Evolutionary conservation across 2,797 vertebrate species (phyloP).

Genomic region (Chaenodraco wilsoni): DNA sequence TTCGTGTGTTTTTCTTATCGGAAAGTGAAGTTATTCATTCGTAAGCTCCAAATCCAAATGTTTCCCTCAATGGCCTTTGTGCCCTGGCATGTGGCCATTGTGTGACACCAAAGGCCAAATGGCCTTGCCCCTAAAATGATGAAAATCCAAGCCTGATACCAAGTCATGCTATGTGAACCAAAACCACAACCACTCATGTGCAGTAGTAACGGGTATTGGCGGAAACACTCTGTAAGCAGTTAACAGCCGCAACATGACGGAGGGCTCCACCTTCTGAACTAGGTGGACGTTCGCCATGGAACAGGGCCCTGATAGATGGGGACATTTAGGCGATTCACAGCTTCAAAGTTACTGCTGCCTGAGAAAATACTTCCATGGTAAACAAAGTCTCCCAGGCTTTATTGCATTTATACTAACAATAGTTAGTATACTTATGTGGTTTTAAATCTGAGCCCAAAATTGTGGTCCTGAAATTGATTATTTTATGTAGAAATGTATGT

Average conservation of each 20-base stretch:
- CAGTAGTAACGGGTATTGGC: neutral
- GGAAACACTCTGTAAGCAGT: slow-evolving; percentile 2
- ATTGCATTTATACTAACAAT: neutral
- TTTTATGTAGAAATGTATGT: neutral
- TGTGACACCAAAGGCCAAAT: too few species aligned
- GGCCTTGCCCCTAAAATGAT: too few species aligned
- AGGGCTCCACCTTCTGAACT: slow-evolving; percentile 1
- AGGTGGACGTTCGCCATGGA: neutral
- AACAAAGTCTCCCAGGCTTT: neutral
- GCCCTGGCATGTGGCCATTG: too few species aligned
- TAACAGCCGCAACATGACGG: slow-evolving; percentile 15
- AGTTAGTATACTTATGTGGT: neutral
- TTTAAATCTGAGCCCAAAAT: neutral
- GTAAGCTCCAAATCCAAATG: too few species aligned
- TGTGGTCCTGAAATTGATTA: neutral
- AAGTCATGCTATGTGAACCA: slow-evolving; percentile 1
- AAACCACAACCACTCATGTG: neutral
- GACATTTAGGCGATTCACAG: neutral
- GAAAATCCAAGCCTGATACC: neutral
- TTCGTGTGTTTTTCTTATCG: too few species aligned
- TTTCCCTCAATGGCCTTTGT: too few species aligned
- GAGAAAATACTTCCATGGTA: slow-evolving; percentile 3
- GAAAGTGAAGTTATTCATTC: too few species aligned
- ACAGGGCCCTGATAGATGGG: slow-evolving; percentile 7
- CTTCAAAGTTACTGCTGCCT: neutral